Percentiles rank a stretch among this genome's conserved stretches.
phyloP scores from a whole-genome alignment of 2,888 invertebrate genomes.

The Drosophila yooni region DNA sequence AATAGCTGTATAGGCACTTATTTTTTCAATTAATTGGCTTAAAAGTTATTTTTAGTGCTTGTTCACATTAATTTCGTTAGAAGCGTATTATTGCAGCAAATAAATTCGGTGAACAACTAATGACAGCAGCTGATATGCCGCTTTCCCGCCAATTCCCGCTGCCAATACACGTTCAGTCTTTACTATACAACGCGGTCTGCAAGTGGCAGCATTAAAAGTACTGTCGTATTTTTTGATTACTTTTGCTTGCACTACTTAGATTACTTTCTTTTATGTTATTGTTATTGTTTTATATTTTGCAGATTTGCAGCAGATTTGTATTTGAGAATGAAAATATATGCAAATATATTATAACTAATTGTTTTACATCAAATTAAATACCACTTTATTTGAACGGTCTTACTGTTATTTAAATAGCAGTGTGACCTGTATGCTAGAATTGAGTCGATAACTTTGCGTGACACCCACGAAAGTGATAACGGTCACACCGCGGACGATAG shows the following conservation, averaged over 20 bases:
- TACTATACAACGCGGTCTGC: neutral
- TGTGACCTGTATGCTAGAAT: constrained; percentile 7
- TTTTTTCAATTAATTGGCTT: neutral
- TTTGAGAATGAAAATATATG: neutral
- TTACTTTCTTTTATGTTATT: neutral
- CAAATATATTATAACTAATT: neutral
- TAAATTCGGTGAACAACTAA: constrained; percentile 18
- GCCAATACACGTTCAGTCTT: constrained; percentile 44
- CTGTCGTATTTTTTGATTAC: neutral
- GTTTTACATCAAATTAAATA: neutral
- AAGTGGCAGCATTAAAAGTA: constrained; percentile 29
- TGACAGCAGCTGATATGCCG: constrained; percentile 52
- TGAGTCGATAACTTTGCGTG: neutral
- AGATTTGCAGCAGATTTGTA: neutral
- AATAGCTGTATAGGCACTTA: neutral
- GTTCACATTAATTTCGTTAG: neutral
- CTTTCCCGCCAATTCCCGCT: constrained; percentile 65
- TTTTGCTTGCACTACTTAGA: neutral
- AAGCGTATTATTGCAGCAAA: constrained; percentile 17
- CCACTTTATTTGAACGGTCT: neutral
- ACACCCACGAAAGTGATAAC: neutral
- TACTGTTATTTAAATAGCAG: neutral
- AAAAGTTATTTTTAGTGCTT: neutral
- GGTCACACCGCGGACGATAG: constrained; percentile 40
- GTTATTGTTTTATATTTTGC: neutral